Conservation (phyloP, 2,113 vertebrate genomes). For the Serinus canaria region DNA sequence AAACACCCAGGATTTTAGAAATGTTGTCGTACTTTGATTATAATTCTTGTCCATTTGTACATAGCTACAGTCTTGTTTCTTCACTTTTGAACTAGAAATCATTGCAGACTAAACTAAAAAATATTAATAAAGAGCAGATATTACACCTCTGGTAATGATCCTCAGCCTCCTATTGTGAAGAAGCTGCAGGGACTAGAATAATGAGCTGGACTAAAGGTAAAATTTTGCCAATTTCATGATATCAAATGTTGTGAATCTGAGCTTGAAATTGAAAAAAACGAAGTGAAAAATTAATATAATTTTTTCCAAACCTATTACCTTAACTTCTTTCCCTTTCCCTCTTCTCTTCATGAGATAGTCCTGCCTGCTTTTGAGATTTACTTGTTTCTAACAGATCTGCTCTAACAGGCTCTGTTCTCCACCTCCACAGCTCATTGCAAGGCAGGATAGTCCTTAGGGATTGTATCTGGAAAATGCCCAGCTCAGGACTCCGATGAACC, state of each 20-base stretch:
- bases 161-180: background rate
- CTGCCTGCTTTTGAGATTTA: background rate
- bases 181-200: background rate
- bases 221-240: background rate
- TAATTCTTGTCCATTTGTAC: background rate
- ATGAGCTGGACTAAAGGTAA: background rate
- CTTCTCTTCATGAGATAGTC: background rate
- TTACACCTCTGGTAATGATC: background rate
- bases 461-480: background rate
- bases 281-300: background rate
- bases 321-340: background rate
- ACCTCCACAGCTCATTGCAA: background rate
- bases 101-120: background rate
- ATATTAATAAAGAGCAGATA: accelerated
- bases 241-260: background rate
- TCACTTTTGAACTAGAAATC: background rate
- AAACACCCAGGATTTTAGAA: background rate
- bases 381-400: background rate
- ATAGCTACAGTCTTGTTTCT: background rate
- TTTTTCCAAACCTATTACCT: background rate
- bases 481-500: background rate
- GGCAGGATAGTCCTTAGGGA: background rate
- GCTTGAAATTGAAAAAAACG: background rate
- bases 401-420: background rate
- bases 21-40: background rate